Evolutionary conservation across 1,140 invertebrate genomes (phyloP).

Genomic region (Homarus americanus): DNA sequence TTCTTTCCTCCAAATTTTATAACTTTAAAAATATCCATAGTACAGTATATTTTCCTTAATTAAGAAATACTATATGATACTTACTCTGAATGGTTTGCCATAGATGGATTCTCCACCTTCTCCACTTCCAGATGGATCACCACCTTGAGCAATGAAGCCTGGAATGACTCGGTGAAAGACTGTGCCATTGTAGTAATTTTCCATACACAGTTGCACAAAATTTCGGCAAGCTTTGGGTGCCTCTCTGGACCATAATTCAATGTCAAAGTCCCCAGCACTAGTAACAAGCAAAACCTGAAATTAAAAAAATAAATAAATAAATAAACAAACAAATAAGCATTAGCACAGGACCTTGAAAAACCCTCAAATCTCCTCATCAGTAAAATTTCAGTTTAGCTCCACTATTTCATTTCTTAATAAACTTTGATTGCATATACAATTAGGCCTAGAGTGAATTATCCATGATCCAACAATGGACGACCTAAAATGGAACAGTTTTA

Average conservation of each 20-base stretch:
- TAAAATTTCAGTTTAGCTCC: too few species aligned
- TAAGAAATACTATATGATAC: too few species aligned
- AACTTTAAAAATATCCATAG: too few species aligned
- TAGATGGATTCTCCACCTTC: conserved; percentile 96
- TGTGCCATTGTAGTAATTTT: conserved; percentile 96
- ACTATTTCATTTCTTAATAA: too few species aligned
- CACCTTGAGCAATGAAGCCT: conserved; percentile 96
- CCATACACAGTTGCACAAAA: conserved; percentile 97
- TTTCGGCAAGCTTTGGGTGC: conserved; percentile 96
- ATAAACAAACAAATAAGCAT: not conserved
- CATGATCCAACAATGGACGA: too few species aligned
- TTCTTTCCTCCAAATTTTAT: too few species aligned
- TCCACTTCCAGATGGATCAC: conserved; percentile 97
- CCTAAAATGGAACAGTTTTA: too few species aligned
- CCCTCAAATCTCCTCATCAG: too few species aligned
- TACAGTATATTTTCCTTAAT: too few species aligned
- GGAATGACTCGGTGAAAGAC: conserved; percentile 95
- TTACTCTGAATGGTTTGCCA: conserved; percentile 94
- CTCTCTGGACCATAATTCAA: conserved; percentile 98
- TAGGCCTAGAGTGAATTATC: too few species aligned
- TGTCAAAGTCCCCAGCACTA: conserved; percentile 96
- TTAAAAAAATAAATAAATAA: conserved; percentile 29
- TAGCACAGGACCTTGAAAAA: too few species aligned
- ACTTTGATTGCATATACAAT: too few species aligned
- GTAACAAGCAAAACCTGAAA: conserved; percentile 93